Evolutionary conservation across 2,797 vertebrate genomes (phyloP).

Genomic region (Austrolebias charrua): DNA sequence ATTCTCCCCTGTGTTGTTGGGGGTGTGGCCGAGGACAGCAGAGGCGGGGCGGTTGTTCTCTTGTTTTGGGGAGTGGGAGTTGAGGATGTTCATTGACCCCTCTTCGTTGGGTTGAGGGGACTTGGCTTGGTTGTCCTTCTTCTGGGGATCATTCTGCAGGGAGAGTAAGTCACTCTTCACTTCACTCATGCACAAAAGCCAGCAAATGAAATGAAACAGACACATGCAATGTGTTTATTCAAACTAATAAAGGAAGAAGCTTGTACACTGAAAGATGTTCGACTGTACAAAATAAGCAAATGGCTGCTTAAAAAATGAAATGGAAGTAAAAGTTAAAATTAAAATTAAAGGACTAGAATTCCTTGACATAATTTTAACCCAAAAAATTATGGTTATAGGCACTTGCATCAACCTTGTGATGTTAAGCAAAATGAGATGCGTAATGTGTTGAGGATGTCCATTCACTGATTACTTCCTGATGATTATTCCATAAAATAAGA

Average conservation of each 20-base stretch:
- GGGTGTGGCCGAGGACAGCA: constrained; percentile 52
- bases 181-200: constrained; percentile 12
- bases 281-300: too few species aligned
- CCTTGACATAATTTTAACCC: too few species aligned
- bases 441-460: too few species aligned
- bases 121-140: constrained; percentile 89
- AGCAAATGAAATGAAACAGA: not conserved
- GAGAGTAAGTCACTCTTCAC: constrained; percentile 34
- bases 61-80: constrained; percentile 87
- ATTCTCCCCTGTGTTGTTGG: constrained; percentile 70
- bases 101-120: constrained; percentile 84
- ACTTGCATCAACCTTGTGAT: too few species aligned
- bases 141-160: constrained; percentile 84
- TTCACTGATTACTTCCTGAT: too few species aligned
- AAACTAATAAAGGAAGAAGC: not conserved
- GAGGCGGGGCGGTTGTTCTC: constrained; percentile 83
- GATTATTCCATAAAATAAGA: too few species aligned
- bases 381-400: too few species aligned
- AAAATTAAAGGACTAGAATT: too few species aligned
- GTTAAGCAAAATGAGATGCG: too few species aligned
- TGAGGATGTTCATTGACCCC: constrained; percentile 89
- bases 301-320: too few species aligned
- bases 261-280: too few species aligned
- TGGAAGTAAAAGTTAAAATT: too few species aligned
- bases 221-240: not conserved